These are phyloP conservation scores for Hoplias malabaricus DNA, from an alignment of 2,113 vertebrate genomes.

Conservation along the genomic window DNA sequence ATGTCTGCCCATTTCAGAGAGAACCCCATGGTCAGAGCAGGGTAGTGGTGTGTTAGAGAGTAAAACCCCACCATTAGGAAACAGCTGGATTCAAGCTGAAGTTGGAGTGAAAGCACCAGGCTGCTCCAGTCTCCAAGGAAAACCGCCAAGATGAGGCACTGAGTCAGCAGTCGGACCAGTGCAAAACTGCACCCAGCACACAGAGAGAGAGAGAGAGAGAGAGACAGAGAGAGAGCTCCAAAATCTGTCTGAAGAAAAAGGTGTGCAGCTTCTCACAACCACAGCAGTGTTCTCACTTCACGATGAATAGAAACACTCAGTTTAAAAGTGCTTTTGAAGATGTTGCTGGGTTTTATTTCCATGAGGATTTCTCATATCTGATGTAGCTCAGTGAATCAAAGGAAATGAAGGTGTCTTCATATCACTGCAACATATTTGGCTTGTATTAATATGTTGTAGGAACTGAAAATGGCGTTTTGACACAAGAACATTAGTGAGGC, in stretches of 20 bases:
- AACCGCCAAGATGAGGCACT: slow-evolving; percentile 27
- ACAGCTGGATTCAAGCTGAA: slow-evolving; percentile 8
- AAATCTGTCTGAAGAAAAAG: not conserved
- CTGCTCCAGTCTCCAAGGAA: slow-evolving; percentile 14
- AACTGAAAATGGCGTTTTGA: too few relatives aligned
- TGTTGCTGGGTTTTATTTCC: not conserved
- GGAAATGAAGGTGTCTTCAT: not conserved
- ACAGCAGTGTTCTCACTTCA: not conserved
- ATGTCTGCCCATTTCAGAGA: slow-evolving; percentile 20
- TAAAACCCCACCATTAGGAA: slow-evolving; percentile 19
- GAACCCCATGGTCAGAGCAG: not conserved
- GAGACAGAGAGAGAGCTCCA: not conserved
- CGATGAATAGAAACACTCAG: not conserved
- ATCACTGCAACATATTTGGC: too few relatives aligned
- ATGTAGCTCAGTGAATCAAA: not conserved
- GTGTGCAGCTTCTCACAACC: not conserved
- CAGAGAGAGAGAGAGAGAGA: slow-evolving; percentile 1
- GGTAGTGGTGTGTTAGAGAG: slow-evolving; percentile 15
- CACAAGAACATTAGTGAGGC: too few relatives aligned
- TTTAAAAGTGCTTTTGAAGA: not conserved
- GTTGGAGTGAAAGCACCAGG: slow-evolving; percentile 6
- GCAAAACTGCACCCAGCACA: slow-evolving; percentile 19
- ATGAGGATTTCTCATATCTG: not conserved
- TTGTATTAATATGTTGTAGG: too few relatives aligned
- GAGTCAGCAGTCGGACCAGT: slow-evolving; percentile 26